These are phyloP conservation scores for Dolichopus griseipennis DNA, from an alignment of 2,888 invertebrate genomes.

Conservation along the genomic window DNA sequence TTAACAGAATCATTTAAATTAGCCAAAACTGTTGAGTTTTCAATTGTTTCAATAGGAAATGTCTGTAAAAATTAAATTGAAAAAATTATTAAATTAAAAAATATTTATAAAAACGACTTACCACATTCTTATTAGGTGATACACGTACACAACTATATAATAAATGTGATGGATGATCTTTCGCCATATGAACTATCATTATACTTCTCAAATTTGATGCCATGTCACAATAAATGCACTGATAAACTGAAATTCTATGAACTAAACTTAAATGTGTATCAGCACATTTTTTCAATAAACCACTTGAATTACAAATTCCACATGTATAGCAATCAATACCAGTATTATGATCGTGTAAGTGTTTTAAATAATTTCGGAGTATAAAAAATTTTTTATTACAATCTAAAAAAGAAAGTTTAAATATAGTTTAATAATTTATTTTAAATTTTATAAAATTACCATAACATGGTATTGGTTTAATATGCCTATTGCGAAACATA, in stretches of 20 bases:
- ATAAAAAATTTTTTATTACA: constrained; percentile 18
- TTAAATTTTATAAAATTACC: constrained; percentile 15
- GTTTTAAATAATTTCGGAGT: constrained; percentile 16
- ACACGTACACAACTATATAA: constrained; percentile 37
- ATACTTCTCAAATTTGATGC: constrained; percentile 38
- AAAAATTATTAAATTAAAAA: background rate
- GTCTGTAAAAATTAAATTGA: background rate
- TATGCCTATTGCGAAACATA: constrained; percentile 19
- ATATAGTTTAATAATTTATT: background rate
- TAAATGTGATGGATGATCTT: constrained; percentile 40
- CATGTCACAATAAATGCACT: constrained; percentile 46
- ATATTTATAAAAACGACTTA: background rate
- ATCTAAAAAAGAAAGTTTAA: constrained; percentile 17
- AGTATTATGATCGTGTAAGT: constrained; percentile 11
- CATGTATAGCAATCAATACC: constrained; percentile 14
- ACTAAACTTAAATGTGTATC: constrained; percentile 37
- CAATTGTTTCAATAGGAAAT: constrained; percentile 10
- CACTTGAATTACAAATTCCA: constrained; percentile 15
- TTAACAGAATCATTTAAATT: constrained; percentile 15
- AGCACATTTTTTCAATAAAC: constrained; percentile 13
- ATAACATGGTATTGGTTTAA: constrained; percentile 19
- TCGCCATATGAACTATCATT: constrained; percentile 45
- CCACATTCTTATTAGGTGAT: constrained; percentile 17
- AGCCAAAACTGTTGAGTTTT: constrained; percentile 18
- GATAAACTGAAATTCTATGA: constrained; percentile 43